phyloP scores from a whole-genome alignment of 2,888 invertebrate genomes.

The Rutpela maculata region DNA sequence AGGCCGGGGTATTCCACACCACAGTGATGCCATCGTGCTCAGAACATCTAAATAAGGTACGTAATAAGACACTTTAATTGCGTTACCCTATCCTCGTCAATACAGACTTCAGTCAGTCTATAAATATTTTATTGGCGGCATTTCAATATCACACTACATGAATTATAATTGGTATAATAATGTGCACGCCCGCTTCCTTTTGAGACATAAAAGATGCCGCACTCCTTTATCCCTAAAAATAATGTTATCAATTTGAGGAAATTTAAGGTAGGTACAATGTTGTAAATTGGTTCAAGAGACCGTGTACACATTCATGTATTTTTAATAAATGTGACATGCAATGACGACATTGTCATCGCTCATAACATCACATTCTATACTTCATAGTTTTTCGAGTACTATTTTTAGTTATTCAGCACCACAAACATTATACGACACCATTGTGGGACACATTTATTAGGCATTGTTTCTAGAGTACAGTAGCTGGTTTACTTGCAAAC shows the following conservation, averaged over 20 bases:
- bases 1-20: conserved; percentile 12
- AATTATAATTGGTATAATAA: conserved; percentile 35
- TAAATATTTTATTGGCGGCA: conserved; percentile 55
- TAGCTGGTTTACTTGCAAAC: too few relatives aligned
- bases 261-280: not conserved
- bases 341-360: too few relatives aligned
- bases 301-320: too few relatives aligned
- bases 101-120: conserved; percentile 36
- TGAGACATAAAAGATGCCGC: conserved; percentile 1
- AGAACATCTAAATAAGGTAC: conserved; percentile 5
- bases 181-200: conserved; percentile 27
- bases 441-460: too few relatives aligned
- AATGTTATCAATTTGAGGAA: not conserved
- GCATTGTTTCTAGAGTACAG: too few relatives aligned
- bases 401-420: too few relatives aligned
- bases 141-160: conserved; percentile 43
- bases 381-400: too few relatives aligned
- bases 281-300: too few relatives aligned
- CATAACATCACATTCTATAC: too few relatives aligned
- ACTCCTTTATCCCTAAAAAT: not conserved
- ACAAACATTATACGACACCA: too few relatives aligned
- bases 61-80: conserved; percentile 42
- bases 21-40: conserved; percentile 10
- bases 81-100: conserved; percentile 38
- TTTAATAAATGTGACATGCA: too few relatives aligned